A percentile compares a stretch with the other conserved stretches of the same genome.
Conservation (phyloP, 2,888 invertebrate species). For the Cordilura impudica region DNA sequence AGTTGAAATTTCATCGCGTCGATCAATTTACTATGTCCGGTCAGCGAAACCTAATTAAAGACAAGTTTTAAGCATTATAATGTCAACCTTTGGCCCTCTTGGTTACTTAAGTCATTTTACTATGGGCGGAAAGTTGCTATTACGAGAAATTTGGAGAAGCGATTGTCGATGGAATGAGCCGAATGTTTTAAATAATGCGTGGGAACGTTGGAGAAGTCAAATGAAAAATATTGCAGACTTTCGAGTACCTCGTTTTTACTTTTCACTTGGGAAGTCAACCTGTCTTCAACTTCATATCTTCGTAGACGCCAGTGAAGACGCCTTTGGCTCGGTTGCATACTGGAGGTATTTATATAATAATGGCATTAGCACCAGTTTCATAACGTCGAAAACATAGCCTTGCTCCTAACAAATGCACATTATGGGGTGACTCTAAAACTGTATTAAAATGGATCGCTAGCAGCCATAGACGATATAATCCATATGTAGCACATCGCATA, state of each 20-base stretch:
- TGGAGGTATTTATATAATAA: not conserved
- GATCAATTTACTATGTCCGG: conserved; percentile 20
- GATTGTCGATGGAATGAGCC: conserved; percentile 19
- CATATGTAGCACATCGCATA: too few relatives aligned
- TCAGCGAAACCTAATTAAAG: conserved; percentile 8
- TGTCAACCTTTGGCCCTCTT: conserved; percentile 33
- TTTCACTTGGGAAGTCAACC: not conserved
- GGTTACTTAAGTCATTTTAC: conserved; percentile 5
- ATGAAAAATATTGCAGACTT: not conserved
- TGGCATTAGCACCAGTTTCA: not conserved
- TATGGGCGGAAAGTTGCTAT: conserved; percentile 13
- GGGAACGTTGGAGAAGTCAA: conserved; percentile 31
- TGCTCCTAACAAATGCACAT: not conserved
- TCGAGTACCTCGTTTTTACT: conserved; percentile 27
- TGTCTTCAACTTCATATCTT: conserved; percentile 36
- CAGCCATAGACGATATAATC: not conserved
- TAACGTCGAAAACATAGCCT: conserved; percentile 10
- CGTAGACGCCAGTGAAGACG: conserved; percentile 41
- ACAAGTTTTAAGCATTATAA: conserved; percentile 25
- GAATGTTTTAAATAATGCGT: not conserved
- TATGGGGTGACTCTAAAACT: not conserved
- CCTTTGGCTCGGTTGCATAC: conserved; percentile 9
- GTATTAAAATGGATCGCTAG: not conserved
- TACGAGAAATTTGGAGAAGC: conserved; percentile 17
- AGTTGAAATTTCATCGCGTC: conserved; percentile 20